Evolutionary conservation across 2,113 vertebrate genomes (phyloP).

Genomic region (Zapornia atra): DNA sequence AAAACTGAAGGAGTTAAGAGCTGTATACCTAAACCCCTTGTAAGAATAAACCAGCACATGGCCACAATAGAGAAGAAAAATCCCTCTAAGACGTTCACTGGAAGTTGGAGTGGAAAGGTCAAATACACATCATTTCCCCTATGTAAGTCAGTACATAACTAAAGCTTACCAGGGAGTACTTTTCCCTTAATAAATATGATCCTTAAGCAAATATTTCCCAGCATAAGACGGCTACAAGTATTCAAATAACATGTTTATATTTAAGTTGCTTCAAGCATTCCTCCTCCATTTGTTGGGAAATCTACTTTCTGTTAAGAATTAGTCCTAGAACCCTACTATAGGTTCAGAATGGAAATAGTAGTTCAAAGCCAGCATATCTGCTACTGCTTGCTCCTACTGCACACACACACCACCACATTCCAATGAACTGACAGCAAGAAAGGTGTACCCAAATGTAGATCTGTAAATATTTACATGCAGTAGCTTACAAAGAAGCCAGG

Average conservation of each 20-base stretch:
- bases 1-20: background rate
- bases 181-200: background rate
- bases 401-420: background rate
- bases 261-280: background rate
- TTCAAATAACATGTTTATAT: background rate
- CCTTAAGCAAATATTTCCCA: background rate
- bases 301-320: background rate
- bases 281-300: background rate
- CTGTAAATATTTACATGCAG: slow-evolving; percentile 40
- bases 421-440: slow-evolving; percentile 9
- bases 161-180: background rate
- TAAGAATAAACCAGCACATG: slow-evolving; percentile 5
- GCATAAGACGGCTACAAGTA: background rate
- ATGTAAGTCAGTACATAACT: background rate
- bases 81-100: background rate
- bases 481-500: slow-evolving; percentile 15
- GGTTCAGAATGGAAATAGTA: background rate
- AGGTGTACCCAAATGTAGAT: background rate
- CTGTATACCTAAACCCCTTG: background rate
- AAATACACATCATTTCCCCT: background rate
- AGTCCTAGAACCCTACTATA: background rate
- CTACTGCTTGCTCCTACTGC: background rate
- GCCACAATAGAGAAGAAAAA: background rate
- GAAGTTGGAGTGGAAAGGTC: background rate
- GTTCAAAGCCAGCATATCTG: background rate